A percentile compares a stretch with the other conserved stretches of the same genome.
phyloP scores from a whole-genome alignment of 2,113 vertebrate genomes.

The Columbina picui region DNA sequence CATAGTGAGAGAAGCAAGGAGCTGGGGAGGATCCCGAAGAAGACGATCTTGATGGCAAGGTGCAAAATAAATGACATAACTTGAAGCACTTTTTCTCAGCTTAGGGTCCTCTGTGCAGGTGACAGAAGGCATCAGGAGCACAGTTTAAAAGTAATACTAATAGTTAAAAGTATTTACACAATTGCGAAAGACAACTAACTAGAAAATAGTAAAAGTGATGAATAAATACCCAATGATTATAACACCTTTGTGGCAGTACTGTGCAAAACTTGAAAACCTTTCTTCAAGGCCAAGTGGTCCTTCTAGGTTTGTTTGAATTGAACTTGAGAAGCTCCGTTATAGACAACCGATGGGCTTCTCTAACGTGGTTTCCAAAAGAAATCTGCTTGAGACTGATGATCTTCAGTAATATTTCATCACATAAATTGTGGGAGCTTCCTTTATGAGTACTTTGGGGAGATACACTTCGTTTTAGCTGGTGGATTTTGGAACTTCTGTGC shows the following conservation, averaged over 20 bases:
- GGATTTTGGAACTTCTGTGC: neutral
- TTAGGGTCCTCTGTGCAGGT: neutral
- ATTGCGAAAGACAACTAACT: neutral
- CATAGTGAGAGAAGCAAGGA: conserved; percentile 20
- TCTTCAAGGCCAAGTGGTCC: neutral
- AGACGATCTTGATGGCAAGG: neutral
- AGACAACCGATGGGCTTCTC: neutral
- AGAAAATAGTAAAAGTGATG: neutral
- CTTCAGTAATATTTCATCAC: neutral
- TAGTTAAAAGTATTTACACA: neutral
- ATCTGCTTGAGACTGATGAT: neutral
- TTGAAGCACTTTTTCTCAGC: neutral
- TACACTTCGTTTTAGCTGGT: neutral
- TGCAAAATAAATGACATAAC: neutral
- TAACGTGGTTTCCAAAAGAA: neutral
- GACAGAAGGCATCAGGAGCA: neutral
- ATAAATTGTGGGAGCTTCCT: neutral
- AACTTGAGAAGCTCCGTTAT: neutral
- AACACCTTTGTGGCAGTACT: neutral
- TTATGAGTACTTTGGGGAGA: neutral
- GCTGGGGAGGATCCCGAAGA: neutral
- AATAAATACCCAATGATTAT: neutral
- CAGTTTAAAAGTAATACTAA: neutral
- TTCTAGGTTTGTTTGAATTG: neutral
- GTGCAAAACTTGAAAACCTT: neutral